Evolutionary conservation across 1,140 invertebrate species (phyloP).

Genomic region (Bombus sylvicola): DNA sequence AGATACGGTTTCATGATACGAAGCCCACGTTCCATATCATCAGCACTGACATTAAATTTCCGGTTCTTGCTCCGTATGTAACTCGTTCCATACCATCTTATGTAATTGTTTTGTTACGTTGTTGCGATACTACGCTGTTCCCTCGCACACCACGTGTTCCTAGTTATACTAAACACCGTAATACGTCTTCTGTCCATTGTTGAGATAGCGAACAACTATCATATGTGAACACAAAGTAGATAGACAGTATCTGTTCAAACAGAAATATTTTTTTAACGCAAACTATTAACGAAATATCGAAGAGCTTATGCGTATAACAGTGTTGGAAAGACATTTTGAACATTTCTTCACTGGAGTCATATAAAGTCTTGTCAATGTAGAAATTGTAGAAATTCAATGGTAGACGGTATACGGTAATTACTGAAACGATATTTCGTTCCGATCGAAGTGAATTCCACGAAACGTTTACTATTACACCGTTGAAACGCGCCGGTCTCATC

Average conservation of each 20-base stretch:
- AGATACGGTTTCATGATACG: not conserved
- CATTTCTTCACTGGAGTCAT: not conserved
- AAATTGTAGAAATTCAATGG: not conserved
- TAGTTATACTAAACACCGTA: not conserved
- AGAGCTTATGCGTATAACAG: no score
- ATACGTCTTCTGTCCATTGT: not conserved
- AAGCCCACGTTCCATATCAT: not conserved
- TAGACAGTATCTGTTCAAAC: not conserved
- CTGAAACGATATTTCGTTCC: not conserved
- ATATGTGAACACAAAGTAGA: not conserved
- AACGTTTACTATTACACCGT: not conserved
- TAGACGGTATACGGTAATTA: not conserved
- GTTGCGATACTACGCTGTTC: not conserved
- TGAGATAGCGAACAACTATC: not conserved
- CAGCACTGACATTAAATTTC: conserved; percentile 24
- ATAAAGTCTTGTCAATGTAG: not conserved
- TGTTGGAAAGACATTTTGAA: not conserved
- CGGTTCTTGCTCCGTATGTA: conserved; percentile 17
- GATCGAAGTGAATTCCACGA: not conserved
- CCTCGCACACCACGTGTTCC: not conserved
- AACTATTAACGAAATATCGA: not conserved
- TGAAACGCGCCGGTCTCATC: not conserved
- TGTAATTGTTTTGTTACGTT: conserved; percentile 25
- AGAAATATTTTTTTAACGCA: not conserved
- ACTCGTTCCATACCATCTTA: not conserved